Evolutionary conservation across 2,113 vertebrate genomes (phyloP).

Genomic region (Melanerpes aurifrons): DNA sequence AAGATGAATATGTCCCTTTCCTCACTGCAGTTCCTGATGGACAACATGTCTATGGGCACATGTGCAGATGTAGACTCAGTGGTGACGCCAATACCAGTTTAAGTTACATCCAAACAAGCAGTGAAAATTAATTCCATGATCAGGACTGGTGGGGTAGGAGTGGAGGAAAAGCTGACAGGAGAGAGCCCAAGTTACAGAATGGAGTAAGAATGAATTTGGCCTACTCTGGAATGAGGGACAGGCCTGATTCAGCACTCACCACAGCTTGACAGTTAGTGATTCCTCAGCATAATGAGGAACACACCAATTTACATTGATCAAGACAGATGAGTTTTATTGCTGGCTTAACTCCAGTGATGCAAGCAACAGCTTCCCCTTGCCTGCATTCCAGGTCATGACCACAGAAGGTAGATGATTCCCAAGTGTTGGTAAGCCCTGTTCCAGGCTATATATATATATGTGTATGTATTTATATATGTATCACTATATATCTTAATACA

Average conservation of each 20-base stretch:
- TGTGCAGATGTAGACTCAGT: neutral
- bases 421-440: neutral
- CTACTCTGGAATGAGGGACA: neutral
- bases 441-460: neutral
- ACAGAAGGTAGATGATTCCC: neutral
- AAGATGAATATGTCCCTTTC: neutral
- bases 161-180: neutral
- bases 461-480: neutral
- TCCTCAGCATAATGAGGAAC: neutral
- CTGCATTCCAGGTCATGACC: neutral
- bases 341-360: neutral
- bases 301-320: neutral
- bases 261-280: neutral
- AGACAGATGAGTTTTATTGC: neutral
- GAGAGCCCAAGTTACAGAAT: neutral
- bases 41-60: neutral
- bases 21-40: neutral
- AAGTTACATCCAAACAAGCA: constrained; percentile 14
- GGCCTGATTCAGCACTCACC: neutral
- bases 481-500: neutral
- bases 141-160: neutral
- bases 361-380: neutral
- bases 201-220: neutral
- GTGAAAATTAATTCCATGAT: neutral
- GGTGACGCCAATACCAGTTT: neutral